Conservation (phyloP, 53 echinoderm and acorn worm genomes). For the Crossaster papposus region DNA sequence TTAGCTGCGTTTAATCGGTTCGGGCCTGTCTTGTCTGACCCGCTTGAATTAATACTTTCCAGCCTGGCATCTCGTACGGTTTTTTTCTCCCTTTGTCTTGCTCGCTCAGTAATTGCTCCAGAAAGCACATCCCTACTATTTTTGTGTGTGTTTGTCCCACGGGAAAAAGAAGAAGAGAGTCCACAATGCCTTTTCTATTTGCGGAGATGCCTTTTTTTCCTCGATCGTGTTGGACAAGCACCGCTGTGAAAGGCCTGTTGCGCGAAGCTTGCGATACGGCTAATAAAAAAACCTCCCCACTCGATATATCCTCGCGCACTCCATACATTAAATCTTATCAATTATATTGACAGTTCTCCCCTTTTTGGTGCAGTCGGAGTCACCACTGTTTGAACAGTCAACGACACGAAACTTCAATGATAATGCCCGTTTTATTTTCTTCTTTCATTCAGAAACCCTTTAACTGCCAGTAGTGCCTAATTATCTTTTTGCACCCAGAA, state of each 20-base stretch:
- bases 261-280: not conserved
- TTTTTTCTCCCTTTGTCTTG: not conserved
- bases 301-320: not conserved
- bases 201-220: constrained; percentile 10
- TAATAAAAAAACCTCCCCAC: not conserved
- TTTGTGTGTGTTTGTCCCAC: not conserved
- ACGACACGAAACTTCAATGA: constrained; percentile 23
- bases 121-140: not conserved
- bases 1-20: not conserved
- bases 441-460: too few relatives aligned
- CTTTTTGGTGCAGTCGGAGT: constrained; percentile 6
- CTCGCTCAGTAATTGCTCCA: not conserved
- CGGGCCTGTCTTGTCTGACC: not conserved
- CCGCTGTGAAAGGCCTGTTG: constrained; percentile 8
- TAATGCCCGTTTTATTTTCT: constrained; percentile 8
- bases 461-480: not conserved
- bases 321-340: constrained; percentile 26
- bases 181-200: not conserved
- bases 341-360: constrained; percentile 38
- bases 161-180: not conserved
- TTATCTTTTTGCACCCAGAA: constrained; percentile 9
- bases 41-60: not conserved
- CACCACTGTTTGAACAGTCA: constrained; percentile 41
- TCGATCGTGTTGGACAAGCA: constrained; percentile 6
- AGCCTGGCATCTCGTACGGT: not conserved